A percentile compares a stretch with the other conserved stretches of the same genome.
Conservation (phyloP, 2,113 vertebrate genomes). For the Gopherus evgoodei region DNA sequence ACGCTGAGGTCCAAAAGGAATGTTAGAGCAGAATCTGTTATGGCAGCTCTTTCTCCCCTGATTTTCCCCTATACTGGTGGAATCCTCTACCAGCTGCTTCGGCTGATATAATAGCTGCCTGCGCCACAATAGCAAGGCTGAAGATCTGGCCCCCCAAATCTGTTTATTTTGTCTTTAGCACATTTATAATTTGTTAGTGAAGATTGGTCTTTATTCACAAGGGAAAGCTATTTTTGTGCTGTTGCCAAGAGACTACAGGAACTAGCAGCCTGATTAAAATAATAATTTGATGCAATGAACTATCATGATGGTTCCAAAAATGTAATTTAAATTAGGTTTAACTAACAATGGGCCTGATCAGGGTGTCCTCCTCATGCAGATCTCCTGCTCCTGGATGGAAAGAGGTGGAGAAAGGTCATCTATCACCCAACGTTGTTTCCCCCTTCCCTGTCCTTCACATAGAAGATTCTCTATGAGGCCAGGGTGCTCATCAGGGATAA, state of each 20-base stretch:
- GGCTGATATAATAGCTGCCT: not conserved
- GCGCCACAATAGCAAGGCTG: conserved; percentile 2
- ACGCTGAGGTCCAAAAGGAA: not conserved
- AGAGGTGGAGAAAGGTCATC: not conserved
- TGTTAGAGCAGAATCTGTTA: not conserved
- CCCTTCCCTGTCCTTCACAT: not conserved
- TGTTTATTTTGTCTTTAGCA: conserved; percentile 79
- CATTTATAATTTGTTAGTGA: conserved; percentile 79
- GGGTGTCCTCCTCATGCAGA: conserved; percentile 7
- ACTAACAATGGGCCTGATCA: not conserved
- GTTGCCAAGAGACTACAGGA: conserved; percentile 83
- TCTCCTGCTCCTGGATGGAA: conserved; percentile 15
- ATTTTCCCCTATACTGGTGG: not conserved
- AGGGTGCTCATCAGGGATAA: not conserved
- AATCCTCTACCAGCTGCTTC: not conserved
- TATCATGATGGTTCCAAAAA: conserved; percentile 75
- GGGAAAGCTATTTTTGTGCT: conserved; percentile 82
- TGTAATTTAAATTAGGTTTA: conserved; percentile 75
- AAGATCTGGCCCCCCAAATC: conserved; percentile 52
- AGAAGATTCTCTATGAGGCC: not conserved
- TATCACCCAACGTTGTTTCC: not conserved
- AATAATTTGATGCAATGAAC: conserved; percentile 81
- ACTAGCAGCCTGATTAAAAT: conserved; percentile 80
- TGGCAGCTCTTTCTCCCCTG: not conserved
- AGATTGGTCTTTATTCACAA: conserved; percentile 79